Base-by-base conservation (phyloP, 2,888 invertebrate genomes). In the Theretra japonica region DNA sequence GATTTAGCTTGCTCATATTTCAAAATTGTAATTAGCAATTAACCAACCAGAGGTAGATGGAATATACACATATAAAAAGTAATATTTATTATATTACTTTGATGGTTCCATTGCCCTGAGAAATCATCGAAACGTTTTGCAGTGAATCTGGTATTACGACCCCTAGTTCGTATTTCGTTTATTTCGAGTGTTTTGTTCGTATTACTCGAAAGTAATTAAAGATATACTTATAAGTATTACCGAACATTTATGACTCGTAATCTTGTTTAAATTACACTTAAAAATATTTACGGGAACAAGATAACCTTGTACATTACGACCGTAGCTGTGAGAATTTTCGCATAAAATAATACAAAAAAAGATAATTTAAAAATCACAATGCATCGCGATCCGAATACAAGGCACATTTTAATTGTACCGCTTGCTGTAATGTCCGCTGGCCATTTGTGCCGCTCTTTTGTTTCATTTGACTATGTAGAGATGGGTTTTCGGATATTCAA, bases 311-410 rank as follows among this genome's bases (percentile, higher is more conserved):
- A 59, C 28, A 28, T 25, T 1, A n/a, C 19, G 17, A 28, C 17
- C 5, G 62, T 41, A 23, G 41, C 41, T 17, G n/a, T 48, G 65
- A 65, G 23, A 62, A 62, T 41, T 48, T 65, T 65, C 65, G 65
- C 41, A 65, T 48, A 65, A 65, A 65, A 48, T 48, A 41, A 62
- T 23, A 65, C 65, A 17, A 65, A 23, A 65, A 23, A 21, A 65
- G 23, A 48, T 48, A 65, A 65, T 65, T 65, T 65, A 65, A 65
- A 65, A 65, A 48, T 65, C 65, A 65, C 65, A 65, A 48, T 65
- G 48, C 48, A 65, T 65, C 23, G 65, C 23, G 23, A 65, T 25
- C 65, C 23, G 17, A 65, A 65, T 65, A 65, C 48, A 23, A 65
- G 65, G 65, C 48, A 48, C 65, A 17, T 65, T 65, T 65, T 65